Percentiles rank a stretch among this genome's conserved stretches.
Evolutionary conservation across 2,797 vertebrate genomes (phyloP).

Genomic region (Microchirus variegatus): DNA sequence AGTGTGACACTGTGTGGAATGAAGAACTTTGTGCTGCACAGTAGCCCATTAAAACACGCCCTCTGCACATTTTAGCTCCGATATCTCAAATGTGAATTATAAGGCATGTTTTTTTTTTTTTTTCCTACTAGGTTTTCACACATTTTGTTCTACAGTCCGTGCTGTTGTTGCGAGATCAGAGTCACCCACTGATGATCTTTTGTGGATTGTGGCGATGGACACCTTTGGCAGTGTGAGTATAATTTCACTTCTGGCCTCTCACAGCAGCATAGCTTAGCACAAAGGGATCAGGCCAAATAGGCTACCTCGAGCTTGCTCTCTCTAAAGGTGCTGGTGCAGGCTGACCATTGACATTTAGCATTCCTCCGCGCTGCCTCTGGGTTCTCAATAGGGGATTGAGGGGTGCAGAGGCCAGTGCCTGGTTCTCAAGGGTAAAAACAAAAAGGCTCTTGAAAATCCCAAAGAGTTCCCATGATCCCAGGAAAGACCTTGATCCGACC

Average conservation of each 20-base stretch:
- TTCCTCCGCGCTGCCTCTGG: constrained; percentile 76
- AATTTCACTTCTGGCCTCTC: constrained; percentile 64
- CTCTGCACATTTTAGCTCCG: constrained; percentile 17
- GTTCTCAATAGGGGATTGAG: constrained; percentile 85
- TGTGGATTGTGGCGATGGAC: constrained; percentile 70
- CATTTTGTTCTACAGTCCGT: constrained; percentile 35
- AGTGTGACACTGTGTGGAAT: constrained; percentile 17
- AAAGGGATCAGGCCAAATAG: constrained; percentile 61
- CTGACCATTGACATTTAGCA: constrained; percentile 84
- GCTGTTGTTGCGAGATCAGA: constrained; percentile 41
- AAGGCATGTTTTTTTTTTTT: neutral
- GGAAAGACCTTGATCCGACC: constrained; percentile 87
- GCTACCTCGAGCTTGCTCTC: constrained; percentile 67
- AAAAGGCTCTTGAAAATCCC: constrained; percentile 92
- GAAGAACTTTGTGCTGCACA: constrained; percentile 33
- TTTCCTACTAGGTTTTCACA: constrained; percentile 27
- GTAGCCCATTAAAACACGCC: constrained; percentile 37
- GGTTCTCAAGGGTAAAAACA: constrained; percentile 89
- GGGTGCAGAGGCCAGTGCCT: constrained; percentile 80
- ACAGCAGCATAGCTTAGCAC: constrained; percentile 43
- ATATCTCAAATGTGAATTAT: constrained; percentile 32
- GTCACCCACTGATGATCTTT: constrained; percentile 56
- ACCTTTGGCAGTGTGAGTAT: constrained; percentile 76
- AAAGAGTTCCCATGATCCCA: constrained; percentile 91
- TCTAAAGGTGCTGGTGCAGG: constrained; percentile 76